Base-by-base conservation (phyloP, 2,888 invertebrate genomes). In the Criorhina ranunculi region DNA sequence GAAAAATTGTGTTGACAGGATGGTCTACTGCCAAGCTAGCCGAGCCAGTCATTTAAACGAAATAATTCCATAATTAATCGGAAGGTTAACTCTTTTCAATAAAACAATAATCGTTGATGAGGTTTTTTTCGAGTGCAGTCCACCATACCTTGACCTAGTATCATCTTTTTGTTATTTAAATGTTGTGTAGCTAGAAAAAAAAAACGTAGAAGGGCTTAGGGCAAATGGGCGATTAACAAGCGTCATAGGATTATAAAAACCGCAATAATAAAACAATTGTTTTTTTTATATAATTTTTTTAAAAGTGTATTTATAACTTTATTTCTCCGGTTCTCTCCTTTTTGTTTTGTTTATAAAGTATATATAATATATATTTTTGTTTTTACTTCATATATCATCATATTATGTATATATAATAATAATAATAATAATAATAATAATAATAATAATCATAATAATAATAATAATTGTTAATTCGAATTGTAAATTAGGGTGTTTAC, bases 401-500 rank as follows among this genome's bases (percentile, higher is more conserved):
- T 79, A 79, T 79, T 79, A 80, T 85, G 80, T 85, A 72, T 85
- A 80, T 80, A 72, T 78, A 70, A 70, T 78, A 76, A 82, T 57
- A 76, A 66, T 66, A 66, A 76, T 66, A 75, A 44, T 76, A 81
- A 64, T 80, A 51, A 62, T 69, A 29, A 59, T 77, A 40, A 76
- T 64, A 81, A 81, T 77, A 72, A 73, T 78, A 83, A 69, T 83
- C 42, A 62, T 69, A 29, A 59, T 77, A 40, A 76, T 64, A 81
- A 81, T 77, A 72, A 73, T 78, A 83, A 69, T 83, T 73, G 59
- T 79, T 79, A 69, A 75, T 80, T 66, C 51, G 76, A 75, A 76
- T 78, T 87, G 86, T 87, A 87, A 87, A 87, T 87, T 87, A 86
- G 86, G 87, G 87, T 87, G 86, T 86, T 87, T 87, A 86, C 86